phyloP scores from a whole-genome alignment of 2,797 vertebrate species.

The Xiphorhynchus erythropygius region DNA sequence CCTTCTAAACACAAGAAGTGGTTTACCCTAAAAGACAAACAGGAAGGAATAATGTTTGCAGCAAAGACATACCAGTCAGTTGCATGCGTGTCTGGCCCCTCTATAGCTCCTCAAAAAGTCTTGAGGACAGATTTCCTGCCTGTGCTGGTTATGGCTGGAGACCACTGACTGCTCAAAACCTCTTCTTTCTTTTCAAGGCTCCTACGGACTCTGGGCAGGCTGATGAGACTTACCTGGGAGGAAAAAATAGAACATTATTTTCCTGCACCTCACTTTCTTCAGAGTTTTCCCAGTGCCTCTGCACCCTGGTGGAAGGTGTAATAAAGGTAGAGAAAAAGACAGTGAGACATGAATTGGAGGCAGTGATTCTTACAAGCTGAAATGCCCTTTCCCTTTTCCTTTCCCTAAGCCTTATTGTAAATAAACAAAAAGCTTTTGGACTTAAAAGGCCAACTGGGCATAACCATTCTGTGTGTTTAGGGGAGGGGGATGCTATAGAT shows the following conservation, averaged over 20 bases:
- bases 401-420: background rate
- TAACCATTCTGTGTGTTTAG: background rate
- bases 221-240: background rate
- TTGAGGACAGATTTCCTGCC: background rate
- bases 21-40: background rate
- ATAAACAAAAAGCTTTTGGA: slow-evolving; percentile 5
- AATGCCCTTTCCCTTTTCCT: background rate
- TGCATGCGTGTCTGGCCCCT: background rate
- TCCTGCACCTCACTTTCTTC: background rate
- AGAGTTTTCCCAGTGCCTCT: background rate
- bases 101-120: background rate
- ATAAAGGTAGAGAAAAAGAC: background rate
- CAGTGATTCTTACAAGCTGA: background rate
- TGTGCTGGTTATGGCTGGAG: background rate
- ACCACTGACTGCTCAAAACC: background rate
- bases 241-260: background rate
- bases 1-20: background rate
- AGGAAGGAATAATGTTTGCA: background rate
- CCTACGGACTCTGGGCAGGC: background rate
- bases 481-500: background rate
- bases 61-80: background rate
- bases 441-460: background rate
- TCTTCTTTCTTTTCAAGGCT: background rate
- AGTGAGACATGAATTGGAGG: background rate
- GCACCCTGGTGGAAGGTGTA: background rate